Evolutionary conservation across 2,797 vertebrate species (phyloP), one percentile per base, ranked within the genome.

Genomic region (Leuciscus waleckii): DNA sequence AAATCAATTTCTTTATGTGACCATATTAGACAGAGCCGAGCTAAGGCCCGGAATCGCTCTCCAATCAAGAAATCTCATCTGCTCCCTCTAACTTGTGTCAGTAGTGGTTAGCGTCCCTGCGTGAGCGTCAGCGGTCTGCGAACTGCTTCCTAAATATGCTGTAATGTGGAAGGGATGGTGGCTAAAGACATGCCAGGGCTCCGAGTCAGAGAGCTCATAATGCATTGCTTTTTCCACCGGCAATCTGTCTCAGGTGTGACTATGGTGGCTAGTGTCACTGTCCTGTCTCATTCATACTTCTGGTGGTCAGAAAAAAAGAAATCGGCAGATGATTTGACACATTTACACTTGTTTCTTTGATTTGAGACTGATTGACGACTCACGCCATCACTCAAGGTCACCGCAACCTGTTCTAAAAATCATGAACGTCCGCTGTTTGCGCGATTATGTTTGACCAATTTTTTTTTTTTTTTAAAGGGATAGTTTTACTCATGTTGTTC

Each of bases 1-100:
- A 98, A 99, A 99, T 99, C 98, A 99, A 99, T 99, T 99, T 99
- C 97, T 98, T 96, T 97, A 99, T 97, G 97, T 99, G 98, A 99
- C 97, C 98, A 98, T 96, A 99, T 99, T 99, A 99, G 98, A 98
- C 97, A 96, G 89, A 96, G 94, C 95, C 96, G 96, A 96, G 96
- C 95, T 94, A 96, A 95, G 96, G 95, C 96, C 96, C 92, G 94
- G 95, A 97, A 96, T 96, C 94, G 94, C 96, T 94, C 96, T 95
- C 97, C 97, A 97, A 97, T 99, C 96, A 96, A 95, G 95, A 96
- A 95, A 96, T 97, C 97, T 98, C 96, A 97, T 97, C 96, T 97
- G 96, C 95, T 95, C 93, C 94, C 95, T 95, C 95, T 94, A 96
- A 97, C 97, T 96, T 97, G 95, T 97, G 96, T 98, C 95, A 97